These are phyloP conservation scores for Gulo gulo DNA, from an alignment of 2,113 vertebrate genomes.

Conservation along the genomic window DNA sequence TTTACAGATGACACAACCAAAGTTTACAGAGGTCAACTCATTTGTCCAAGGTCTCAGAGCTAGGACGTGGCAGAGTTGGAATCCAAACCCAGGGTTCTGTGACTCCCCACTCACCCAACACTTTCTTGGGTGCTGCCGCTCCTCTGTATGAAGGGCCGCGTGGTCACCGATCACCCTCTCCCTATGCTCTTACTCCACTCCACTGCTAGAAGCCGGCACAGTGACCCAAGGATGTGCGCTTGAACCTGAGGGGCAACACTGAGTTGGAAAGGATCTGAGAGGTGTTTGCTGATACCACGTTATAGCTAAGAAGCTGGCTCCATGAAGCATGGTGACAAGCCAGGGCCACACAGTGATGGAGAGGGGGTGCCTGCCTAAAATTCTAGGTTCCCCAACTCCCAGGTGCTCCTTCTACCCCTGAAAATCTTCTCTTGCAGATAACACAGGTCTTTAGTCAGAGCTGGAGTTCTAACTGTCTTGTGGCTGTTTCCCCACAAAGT, in stretches of 20 bases:
- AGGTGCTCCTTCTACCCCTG: not conserved
- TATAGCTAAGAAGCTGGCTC: not conserved
- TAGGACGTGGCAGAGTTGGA: not conserved
- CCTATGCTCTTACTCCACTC: not conserved
- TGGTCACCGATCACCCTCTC: not conserved
- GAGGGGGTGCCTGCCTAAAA: not conserved
- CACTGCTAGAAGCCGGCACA: not conserved
- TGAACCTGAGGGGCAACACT: not conserved
- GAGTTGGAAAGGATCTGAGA: not conserved
- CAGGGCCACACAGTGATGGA: not conserved
- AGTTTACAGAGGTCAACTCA: not conserved
- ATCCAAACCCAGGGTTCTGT: not conserved
- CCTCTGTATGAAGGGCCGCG: no score
- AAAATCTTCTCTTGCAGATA: not conserved
- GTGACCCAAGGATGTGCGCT: not conserved
- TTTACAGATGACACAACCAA: not conserved
- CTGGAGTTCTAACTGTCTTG: not conserved
- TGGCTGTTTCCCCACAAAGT: not conserved
- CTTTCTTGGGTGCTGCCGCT: not conserved
- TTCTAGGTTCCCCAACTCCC: not conserved
- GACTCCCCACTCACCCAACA: rapidly evolving
- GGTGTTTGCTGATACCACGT: not conserved
- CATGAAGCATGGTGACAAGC: not conserved
- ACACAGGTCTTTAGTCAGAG: not conserved
- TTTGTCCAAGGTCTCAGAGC: not conserved